Evolutionary conservation across 2,797 vertebrate genomes (phyloP).

Genomic region (Platyrinchus mystaceus): DNA sequence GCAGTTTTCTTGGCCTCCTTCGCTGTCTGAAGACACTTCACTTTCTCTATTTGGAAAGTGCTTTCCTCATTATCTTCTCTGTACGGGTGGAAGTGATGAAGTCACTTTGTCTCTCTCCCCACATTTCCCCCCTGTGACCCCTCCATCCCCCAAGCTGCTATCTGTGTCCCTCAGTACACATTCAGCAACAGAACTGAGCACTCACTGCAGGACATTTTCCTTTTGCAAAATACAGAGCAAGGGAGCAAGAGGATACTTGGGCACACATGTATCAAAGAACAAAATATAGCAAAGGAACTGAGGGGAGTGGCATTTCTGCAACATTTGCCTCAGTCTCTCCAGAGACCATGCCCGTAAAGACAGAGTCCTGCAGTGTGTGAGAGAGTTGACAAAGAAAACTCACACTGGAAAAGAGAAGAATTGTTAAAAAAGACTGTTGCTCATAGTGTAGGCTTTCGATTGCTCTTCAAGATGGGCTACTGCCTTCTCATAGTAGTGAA

Average conservation of each 20-base stretch:
- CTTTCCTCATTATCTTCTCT: slow-evolving; percentile 13
- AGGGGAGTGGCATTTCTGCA: not conserved
- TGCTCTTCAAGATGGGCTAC: not conserved
- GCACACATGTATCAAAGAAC: not conserved
- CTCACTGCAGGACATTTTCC: not conserved
- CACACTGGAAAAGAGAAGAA: not conserved
- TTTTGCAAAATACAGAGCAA: not conserved
- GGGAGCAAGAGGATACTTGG: not conserved
- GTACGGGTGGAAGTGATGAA: slow-evolving; percentile 9
- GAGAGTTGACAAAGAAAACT: not conserved
- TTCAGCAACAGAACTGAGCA: not conserved
- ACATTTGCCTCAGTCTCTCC: not conserved
- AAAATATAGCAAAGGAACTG: not conserved
- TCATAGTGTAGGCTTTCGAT: not conserved
- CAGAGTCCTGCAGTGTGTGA: not conserved
- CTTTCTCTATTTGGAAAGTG: slow-evolving; percentile 34
- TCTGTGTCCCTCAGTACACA: not conserved
- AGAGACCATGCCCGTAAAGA: not conserved
- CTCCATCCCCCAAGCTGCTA: not conserved
- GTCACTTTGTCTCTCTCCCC: not conserved
- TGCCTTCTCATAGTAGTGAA: not conserved
- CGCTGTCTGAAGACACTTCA: not conserved
- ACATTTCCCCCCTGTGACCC: fast-evolving
- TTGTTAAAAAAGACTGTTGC: not conserved
- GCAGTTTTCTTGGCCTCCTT: not conserved